Evolutionary conservation across 2,113 vertebrate species (phyloP).

Genomic region (Pelecanoides urinatrix): DNA sequence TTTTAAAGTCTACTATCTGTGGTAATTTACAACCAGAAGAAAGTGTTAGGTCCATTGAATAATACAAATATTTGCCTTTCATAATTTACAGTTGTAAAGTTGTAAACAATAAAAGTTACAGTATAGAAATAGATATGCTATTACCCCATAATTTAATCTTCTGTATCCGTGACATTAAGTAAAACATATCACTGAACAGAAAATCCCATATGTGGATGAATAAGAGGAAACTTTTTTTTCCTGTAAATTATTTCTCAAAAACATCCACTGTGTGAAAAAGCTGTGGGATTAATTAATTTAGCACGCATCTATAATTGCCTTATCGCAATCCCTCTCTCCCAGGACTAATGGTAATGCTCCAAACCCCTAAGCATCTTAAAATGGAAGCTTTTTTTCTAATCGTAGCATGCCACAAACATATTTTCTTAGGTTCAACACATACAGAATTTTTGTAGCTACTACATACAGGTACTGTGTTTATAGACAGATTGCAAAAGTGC

Average conservation of each 20-base stretch:
- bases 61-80: not conserved
- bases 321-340: not conserved
- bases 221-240: not conserved
- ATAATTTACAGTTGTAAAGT: not conserved
- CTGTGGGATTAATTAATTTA: constrained; percentile 58
- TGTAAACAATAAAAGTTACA: not conserved
- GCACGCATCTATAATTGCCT: not conserved
- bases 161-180: not conserved
- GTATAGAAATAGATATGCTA: not conserved
- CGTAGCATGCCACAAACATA: not conserved
- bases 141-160: not conserved
- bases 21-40: not conserved
- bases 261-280: not conserved
- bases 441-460: not conserved
- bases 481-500: not conserved
- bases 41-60: not conserved
- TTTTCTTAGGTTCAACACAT: not conserved
- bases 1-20: not conserved
- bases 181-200: not conserved
- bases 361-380: not conserved
- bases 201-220: not conserved
- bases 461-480: not conserved
- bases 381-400: not conserved
- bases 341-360: not conserved
- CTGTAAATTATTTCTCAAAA: not conserved